Evolutionary conservation across 1,140 invertebrate species (phyloP), one percentile per base, ranked within the genome.

Genomic region (Tetragonula clypearis): DNA sequence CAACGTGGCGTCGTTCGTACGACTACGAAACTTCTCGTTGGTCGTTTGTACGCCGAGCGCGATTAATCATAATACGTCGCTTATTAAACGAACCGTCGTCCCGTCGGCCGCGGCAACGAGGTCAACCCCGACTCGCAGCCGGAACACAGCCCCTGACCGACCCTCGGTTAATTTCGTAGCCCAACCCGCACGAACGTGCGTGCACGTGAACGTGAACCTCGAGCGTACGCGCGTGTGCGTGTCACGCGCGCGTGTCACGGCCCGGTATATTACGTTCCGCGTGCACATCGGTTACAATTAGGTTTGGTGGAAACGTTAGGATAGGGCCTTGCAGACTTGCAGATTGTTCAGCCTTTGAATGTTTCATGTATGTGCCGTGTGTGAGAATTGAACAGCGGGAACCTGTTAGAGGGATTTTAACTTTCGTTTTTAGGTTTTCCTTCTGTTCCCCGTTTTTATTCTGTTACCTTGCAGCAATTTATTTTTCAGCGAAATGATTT

Each of bases 21-120:
- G 66, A 56, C 41, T 49, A 49, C 19, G 69, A 79, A 85, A 85
- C 56, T 74, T 66, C 49, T 53, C 26, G 19, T 49, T 9, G 41
- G 30, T 79, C 66, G 82, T 83, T 83, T 77, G 35, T 60, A 84
- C 82, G 35, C 62, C 12, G 58, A 11, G 14, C 78, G 19, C 83
- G 35, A 81, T 85, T 85, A 85, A 85, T 85, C 84, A 85, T 81
- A 85, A 85, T 85, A 85, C 71, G 84, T 85, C 84, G 71, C 60
- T 85, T 85, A 85, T 75, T 85, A 85, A 85, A 75, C 84, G 84
- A 75, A 71, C 41, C 41, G 41, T 71, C 60, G 78, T 81, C 79
- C 69, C 35, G 84, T 81, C 81, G 55, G 79, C 49, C 78, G 19
- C 71, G 62, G 78, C 71, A 85, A 81, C 84, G 78, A 81, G 84